Conservation (phyloP, 2,888 invertebrate genomes). For the Periphyllus acericola region DNA sequence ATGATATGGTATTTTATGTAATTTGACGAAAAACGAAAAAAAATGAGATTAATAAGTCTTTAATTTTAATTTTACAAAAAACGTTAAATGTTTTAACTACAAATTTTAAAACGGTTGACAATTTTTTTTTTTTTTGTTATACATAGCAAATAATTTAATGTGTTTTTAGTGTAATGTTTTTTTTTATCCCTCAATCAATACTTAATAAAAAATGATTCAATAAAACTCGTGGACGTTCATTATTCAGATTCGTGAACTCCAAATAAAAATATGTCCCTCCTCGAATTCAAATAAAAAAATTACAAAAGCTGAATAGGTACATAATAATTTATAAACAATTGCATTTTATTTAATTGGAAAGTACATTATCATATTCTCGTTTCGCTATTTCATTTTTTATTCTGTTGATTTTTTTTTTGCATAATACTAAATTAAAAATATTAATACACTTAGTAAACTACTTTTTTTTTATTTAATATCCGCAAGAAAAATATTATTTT, state of each 20-base stretch:
- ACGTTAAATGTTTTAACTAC: neutral
- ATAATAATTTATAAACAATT: slow-evolving; percentile 11
- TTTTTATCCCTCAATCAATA: neutral
- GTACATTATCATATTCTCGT: neutral
- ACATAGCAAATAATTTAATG: neutral
- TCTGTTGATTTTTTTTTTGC: neutral
- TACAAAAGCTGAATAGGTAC: neutral
- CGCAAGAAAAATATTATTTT: neutral
- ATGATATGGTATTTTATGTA: too few species aligned
- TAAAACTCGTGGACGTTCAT: neutral
- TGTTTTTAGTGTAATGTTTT: neutral
- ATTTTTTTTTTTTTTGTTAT: neutral
- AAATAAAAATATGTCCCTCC: neutral
- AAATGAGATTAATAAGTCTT: neutral
- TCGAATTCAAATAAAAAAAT: slow-evolving; percentile 11
- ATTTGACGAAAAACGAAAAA: too few species aligned
- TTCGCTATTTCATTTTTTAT: neutral
- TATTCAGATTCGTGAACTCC: neutral
- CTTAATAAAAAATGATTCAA: neutral
- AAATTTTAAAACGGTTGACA: neutral
- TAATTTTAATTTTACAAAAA: neutral
- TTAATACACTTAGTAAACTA: neutral
- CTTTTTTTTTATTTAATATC: slow-evolving; percentile 17
- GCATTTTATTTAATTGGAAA: slow-evolving; percentile 6
- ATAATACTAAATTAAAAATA: neutral